Evolutionary conservation across 2,888 invertebrate genomes (phyloP), one percentile per base, ranked within the genome.

Genomic region (Andricus quercusramuli): DNA sequence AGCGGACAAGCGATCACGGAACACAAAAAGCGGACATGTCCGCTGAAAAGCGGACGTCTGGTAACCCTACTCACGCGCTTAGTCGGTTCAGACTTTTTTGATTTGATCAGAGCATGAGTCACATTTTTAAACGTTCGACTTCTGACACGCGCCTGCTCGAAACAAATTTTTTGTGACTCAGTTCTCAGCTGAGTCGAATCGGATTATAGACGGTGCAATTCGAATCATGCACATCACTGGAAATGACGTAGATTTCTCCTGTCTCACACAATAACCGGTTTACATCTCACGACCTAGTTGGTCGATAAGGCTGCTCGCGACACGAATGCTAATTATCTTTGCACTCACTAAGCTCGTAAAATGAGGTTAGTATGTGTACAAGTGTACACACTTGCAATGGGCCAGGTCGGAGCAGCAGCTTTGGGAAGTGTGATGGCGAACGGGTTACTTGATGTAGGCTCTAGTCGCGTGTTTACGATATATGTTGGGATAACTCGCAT

Each of bases 321-420:
- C 85, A 83, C 83, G 86, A 87, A 89, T 88, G 85, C 84, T 87
- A 89, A 89, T 89, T 87, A 87, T 83, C 81, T 80, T 77, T 81
- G 81, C 81, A 82, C 79, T 82, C 77, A 80, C 77, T 76, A 79
- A 81, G 44, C 70, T 80, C 47, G 67, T 66, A 74, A 80, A 82
- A 81, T 56, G 76, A 84, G 81, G 41, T 78, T 79, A 77, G 80
- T 79, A 66, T 77, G 82, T 80, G 79, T 80, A 78, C 70, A 32
- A 80, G 81, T 74, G 77, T 83, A 67, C 9, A 37, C 37, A 37
- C 80, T 74, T 80, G 83, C 77, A 62, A 20, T 59, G 44, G 32
- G 20, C 51, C 62, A 76, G 62, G 59, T 66, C 62, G 68, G 62
- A 59, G 77, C 80, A 56, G 59, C 56, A 62, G 41, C 59, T 67